Evolutionary conservation across 2,888 invertebrate species (phyloP).

Genomic region (Lasioglossum morio): DNA sequence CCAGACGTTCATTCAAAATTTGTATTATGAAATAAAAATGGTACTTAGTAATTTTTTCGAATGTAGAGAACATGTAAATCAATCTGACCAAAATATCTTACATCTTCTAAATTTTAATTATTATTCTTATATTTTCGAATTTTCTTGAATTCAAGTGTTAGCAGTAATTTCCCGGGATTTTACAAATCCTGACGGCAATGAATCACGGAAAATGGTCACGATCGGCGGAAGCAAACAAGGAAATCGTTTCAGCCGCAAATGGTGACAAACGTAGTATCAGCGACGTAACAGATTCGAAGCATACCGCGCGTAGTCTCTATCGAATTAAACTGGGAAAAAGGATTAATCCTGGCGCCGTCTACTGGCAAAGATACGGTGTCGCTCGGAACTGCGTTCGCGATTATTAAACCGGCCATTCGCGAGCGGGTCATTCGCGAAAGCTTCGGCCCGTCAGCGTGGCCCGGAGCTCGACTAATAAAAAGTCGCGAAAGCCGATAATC

Average conservation of each 20-base stretch:
- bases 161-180: no score
- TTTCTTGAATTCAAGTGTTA: no score
- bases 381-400: constrained; percentile 18
- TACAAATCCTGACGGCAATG: no score
- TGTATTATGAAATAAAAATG: no score
- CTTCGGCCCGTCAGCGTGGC: constrained; percentile 24
- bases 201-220: no score
- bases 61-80: no score
- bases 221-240: not conserved
- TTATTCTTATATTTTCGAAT: no score
- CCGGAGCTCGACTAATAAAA: not conserved
- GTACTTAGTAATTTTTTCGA: no score
- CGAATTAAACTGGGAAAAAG: constrained; percentile 12
- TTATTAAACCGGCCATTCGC: constrained; percentile 37
- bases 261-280: not conserved
- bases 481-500: constrained; percentile 59
- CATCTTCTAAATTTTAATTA: no score
- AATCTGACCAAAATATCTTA: no score
- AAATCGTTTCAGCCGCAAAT: not conserved
- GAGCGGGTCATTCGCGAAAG: constrained; percentile 20
- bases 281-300: not conserved
- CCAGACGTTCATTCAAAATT: no score
- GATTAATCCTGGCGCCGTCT: constrained; percentile 34
- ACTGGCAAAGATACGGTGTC: not conserved
- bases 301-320: not conserved